Evolutionary conservation across 1,140 invertebrate genomes (phyloP), one percentile per base, ranked within the genome.

Genomic region (Phortica variegata): DNA sequence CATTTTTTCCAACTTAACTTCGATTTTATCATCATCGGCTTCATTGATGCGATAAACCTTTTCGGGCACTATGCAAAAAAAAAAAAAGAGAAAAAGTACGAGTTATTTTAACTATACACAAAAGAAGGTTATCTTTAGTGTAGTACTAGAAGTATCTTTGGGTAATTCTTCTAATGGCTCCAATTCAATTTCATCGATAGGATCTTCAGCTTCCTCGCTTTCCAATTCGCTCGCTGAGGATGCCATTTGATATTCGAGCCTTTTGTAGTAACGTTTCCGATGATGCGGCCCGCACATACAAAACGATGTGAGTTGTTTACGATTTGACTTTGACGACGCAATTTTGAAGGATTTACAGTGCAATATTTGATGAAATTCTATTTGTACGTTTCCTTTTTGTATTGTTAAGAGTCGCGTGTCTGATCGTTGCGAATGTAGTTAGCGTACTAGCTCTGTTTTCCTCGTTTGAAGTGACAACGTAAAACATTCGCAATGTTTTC

Each of bases 11-110:
- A 87, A 84, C 62, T 90, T 86, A 7, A 88, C 78, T 79, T 60
- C 86, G 26, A 63, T 68, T 63, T 68, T 85, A 78, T 77, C 87
- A 78, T 65, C 80, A 54, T 85, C 80, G 52, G 88, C 78, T 54
- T 88, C 83, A 70, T 94, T 88, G 56, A 95, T 85, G 56, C 81
- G 83, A 85, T 89, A 94, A 26, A 94, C 82, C 76, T 82, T 83
- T 34, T 86, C 81, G 47, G 92, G 92, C 54, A 94, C 91, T 93
- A 60, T 26, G 80, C 3, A 60, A 66, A 15, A 19, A 43, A 12
- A 3, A 45, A 42, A 13, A 10, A 21, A 29, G n/a, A 50, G 34
- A 21, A 49, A 47, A 38, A 39, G 47, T 58, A 47, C 33, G 38
- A 18, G 6, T 15, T 7, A 12, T 4, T 31, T 12, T 29, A 29